phyloP scores from a whole-genome alignment of 2,113 vertebrate genomes.

The Oncorhynchus mykiss region DNA sequence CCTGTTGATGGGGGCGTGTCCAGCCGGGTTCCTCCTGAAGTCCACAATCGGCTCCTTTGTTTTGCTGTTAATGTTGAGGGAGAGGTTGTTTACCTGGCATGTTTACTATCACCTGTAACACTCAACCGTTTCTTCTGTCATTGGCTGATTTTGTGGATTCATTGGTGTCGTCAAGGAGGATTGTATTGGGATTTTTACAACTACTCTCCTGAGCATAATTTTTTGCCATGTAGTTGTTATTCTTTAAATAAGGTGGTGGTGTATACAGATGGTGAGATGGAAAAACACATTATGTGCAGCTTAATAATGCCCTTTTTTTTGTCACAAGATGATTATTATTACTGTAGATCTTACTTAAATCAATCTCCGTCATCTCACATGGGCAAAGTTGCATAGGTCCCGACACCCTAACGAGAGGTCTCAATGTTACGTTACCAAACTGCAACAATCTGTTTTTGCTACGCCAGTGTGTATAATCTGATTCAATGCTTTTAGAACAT shows the following conservation, averaged over 20 bases:
- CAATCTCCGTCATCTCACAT: not conserved
- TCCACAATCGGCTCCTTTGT: no score
- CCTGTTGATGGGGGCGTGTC: no score
- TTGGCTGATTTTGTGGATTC: no score
- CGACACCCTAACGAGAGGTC: not conserved
- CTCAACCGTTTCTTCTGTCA: no score
- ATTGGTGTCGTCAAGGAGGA: no score
- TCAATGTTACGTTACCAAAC: slow-evolving; percentile 1
- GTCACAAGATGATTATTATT: slow-evolving; percentile 4
- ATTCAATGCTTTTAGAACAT: slow-evolving; percentile 46
- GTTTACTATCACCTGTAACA: no score
- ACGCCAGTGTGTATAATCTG: slow-evolving; percentile 50
- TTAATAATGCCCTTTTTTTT: no score
- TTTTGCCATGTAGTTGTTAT: no score
- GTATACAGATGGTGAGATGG: not conserved
- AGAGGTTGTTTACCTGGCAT: no score
- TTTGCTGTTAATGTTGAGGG: no score
- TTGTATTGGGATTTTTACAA: not conserved
- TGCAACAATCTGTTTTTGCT: slow-evolving; percentile 44
- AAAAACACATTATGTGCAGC: not conserved
- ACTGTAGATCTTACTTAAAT: not conserved
- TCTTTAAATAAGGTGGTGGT: no score
- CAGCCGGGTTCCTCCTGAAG: no score
- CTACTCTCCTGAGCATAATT: not conserved
- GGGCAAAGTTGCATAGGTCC: not conserved